Percentiles rank a stretch among this genome's conserved stretches.
Conservation (phyloP, 2,113 vertebrate genomes). For the Lethenteron reissneri region DNA sequence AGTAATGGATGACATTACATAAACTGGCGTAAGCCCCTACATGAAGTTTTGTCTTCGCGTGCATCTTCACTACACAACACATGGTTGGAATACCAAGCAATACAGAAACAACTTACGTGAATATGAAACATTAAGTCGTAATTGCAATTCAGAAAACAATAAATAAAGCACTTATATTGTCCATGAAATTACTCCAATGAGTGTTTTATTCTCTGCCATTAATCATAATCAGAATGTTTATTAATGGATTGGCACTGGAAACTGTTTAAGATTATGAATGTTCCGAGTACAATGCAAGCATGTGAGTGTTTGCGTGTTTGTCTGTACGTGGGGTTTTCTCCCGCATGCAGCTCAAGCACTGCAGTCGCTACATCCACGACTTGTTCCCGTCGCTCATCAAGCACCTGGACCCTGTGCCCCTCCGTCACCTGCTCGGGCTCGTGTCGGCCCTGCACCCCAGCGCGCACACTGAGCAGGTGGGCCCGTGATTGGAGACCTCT, state of each 20-base stretch:
- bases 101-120: no score
- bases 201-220: not conserved
- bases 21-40: no score
- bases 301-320: no score
- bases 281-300: no score
- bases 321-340: slow-evolving; percentile 3
- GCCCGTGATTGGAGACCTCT: not conserved
- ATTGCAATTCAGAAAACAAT: not conserved
- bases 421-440: slow-evolving; percentile 81
- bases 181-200: no score
- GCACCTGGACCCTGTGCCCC: slow-evolving; percentile 88
- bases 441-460: slow-evolving; percentile 88
- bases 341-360: slow-evolving; percentile 62
- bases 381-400: slow-evolving; percentile 94
- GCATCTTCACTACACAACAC: no score
- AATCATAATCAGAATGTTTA: not conserved
- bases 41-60: no score
- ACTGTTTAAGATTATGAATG: not conserved
- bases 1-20: no score
- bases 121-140: no score
- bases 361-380: slow-evolving; percentile 96
- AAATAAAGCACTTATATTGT: not conserved
- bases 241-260: not conserved
- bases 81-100: no score
- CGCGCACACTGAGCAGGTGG: slow-evolving; percentile 92